Conservation (phyloP, 2,797 vertebrate genomes). For the Cyprinella venusta region DNA sequence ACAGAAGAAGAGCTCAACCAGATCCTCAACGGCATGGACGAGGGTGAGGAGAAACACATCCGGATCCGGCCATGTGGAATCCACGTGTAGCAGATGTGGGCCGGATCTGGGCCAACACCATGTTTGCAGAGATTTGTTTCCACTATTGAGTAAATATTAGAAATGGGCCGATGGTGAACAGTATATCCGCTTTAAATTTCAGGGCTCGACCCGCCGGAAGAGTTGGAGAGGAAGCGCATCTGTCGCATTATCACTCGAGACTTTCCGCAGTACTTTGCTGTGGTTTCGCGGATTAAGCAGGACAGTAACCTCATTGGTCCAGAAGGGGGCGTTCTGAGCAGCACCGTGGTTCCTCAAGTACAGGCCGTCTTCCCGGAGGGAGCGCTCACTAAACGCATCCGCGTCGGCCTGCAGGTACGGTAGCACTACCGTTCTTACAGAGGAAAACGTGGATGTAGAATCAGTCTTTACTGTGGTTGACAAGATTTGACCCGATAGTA, state of each 20-base stretch:
- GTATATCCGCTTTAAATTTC: constrained; percentile 16
- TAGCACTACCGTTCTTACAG: background rate
- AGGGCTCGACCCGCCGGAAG: constrained; percentile 92
- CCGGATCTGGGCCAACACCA: too few relatives aligned
- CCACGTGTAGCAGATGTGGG: too few relatives aligned
- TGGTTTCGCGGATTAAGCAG: constrained; percentile 95
- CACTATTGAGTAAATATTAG: background rate
- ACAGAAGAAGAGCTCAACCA: constrained; percentile 95
- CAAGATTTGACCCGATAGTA: background rate
- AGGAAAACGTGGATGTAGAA: background rate
- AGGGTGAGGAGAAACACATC: constrained; percentile 78
- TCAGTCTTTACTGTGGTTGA: background rate
- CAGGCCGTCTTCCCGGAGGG: constrained; percentile 98
- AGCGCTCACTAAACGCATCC: constrained; percentile 94
- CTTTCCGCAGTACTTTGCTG: constrained; percentile 97
- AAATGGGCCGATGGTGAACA: background rate
- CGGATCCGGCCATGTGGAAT: too few relatives aligned
- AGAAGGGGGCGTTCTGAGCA: constrained; percentile 94
- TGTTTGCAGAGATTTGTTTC: background rate
- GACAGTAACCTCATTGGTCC: constrained; percentile 97
- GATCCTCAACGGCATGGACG: constrained; percentile 97
- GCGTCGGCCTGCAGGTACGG: constrained; percentile 94
- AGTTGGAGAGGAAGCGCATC: constrained; percentile 93
- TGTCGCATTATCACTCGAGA: constrained; percentile 97
- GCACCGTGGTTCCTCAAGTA: constrained; percentile 93